Base-by-base conservation (phyloP, 2,113 vertebrate species). In the Brevimyrus niger region DNA sequence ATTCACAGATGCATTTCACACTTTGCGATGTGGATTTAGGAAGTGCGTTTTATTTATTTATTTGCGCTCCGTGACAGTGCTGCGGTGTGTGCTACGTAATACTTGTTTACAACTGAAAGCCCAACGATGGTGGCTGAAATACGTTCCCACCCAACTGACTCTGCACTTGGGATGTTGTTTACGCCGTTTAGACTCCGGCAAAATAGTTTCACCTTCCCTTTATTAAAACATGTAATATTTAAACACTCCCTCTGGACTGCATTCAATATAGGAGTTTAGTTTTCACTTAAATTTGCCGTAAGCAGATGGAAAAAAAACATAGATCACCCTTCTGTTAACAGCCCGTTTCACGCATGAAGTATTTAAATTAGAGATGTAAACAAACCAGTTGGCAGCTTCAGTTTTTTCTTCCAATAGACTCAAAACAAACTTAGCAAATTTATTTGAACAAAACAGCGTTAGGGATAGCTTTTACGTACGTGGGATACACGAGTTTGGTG, bases 51-150 rank as follows among this genome's bases (percentile, higher is more conserved):
- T 31, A 31, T 83, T 53, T 83, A 87, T 55, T 27, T n/a, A 50
- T 89, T 84, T 46, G 38, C 46, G 89, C 84, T 13, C 47, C 4
- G 47, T 35, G 31, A 13, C 47, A 42, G 58, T 23, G 83, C 88
- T 53, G 88, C 88, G 50, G 76, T 83, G 47, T 31, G 53, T 19
- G 35, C 84, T 86, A 47, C n/a, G 88, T 80, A 80, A 80, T 65
- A 55, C 73, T 89, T 89, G 89, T 89, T 89, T 89, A 89, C 89
- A 89, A 65, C 53, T 58, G 8, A 88, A 44, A 82, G 42, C 31
- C 38, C 76, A 42, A 42, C 35, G 31, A 82, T 27, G 35, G 76
- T 42, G 76, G 76, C 76, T 44, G 76, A 44, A 82, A 19, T 19
- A 82, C 42, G 76, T 82, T 82, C 38, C 76, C 76, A 82, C 76